Evolutionary conservation across 2,797 vertebrate species (phyloP).

Genomic region (Chromobotia macracanthus): DNA sequence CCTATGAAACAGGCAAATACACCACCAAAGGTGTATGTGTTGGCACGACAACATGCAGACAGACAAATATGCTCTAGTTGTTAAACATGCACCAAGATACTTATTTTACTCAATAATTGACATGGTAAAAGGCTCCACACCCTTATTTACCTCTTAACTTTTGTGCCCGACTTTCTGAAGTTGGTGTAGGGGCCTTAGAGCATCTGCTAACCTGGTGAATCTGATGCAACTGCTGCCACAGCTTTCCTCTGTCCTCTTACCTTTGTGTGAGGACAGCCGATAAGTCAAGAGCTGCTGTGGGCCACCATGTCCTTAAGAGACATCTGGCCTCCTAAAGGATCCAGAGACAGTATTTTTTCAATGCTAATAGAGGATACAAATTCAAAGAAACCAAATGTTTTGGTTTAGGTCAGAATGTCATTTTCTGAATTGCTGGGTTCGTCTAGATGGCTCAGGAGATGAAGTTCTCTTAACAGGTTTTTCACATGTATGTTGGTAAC

Average conservation of each 20-base stretch:
- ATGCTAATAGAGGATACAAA: slow-evolving; percentile 3
- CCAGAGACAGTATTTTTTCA: slow-evolving; percentile 15
- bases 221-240: slow-evolving; percentile 70
- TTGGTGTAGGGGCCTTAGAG: slow-evolving; percentile 25
- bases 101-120: neutral
- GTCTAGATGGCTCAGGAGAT: neutral
- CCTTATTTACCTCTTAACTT: neutral
- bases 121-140: neutral
- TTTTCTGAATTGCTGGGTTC: neutral
- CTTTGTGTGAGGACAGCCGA: slow-evolving; percentile 60
- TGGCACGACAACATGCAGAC: no score
- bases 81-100: neutral
- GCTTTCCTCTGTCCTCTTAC: slow-evolving; percentile 62
- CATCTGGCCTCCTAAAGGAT: slow-evolving; percentile 45
- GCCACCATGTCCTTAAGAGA: slow-evolving; percentile 46
- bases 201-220: slow-evolving; percentile 65
- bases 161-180: slow-evolving; percentile 8
- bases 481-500: neutral
- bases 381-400: slow-evolving; percentile 16
- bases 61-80: no score
- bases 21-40: no score
- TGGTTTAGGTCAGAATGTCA: slow-evolving; percentile 15
- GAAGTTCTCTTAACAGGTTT: no score
- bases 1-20: neutral
- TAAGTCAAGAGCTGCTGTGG: slow-evolving; percentile 51